Conservation (phyloP, 2,113 vertebrate species). For the Coptodon bakossiorum region DNA sequence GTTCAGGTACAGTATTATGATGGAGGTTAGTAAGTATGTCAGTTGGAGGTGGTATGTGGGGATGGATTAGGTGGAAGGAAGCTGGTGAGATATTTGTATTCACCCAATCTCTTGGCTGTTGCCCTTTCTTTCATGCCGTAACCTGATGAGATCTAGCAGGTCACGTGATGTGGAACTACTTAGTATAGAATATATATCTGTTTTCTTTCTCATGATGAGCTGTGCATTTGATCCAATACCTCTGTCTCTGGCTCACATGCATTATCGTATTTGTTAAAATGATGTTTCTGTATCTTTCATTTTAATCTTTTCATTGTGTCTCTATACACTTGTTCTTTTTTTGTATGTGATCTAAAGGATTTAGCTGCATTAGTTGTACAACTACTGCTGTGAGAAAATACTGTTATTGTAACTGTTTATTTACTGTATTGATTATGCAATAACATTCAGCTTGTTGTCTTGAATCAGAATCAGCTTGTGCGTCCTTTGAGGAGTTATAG, state of each 20-base stretch:
- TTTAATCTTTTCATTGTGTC: neutral
- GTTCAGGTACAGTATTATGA: neutral
- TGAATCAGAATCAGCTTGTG: neutral
- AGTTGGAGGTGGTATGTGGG: neutral
- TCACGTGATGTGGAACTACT: neutral
- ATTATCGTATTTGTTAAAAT: neutral
- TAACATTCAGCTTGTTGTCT: slow-evolving; percentile 9
- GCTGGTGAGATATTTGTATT: neutral
- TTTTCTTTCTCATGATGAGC: neutral
- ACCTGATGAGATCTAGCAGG: neutral
- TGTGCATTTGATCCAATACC: slow-evolving; percentile 37
- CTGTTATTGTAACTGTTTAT: slow-evolving; percentile 32
- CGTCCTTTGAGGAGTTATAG: slow-evolving; percentile 16
- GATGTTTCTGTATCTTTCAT: slow-evolving; percentile 11
- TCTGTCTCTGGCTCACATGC: slow-evolving; percentile 18
- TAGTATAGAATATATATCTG: neutral
- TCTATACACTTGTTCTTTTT: neutral
- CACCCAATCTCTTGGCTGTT: neutral
- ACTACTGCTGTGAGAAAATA: slow-evolving; percentile 19
- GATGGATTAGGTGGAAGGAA: neutral
- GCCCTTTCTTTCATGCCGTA: neutral
- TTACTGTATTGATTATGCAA: slow-evolving; percentile 52
- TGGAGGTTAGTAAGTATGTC: neutral
- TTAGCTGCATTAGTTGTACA: slow-evolving; percentile 10
- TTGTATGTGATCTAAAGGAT: neutral